Evolutionary conservation across 2,888 invertebrate species (phyloP).

Genomic region (Perizoma flavofasciatum): DNA sequence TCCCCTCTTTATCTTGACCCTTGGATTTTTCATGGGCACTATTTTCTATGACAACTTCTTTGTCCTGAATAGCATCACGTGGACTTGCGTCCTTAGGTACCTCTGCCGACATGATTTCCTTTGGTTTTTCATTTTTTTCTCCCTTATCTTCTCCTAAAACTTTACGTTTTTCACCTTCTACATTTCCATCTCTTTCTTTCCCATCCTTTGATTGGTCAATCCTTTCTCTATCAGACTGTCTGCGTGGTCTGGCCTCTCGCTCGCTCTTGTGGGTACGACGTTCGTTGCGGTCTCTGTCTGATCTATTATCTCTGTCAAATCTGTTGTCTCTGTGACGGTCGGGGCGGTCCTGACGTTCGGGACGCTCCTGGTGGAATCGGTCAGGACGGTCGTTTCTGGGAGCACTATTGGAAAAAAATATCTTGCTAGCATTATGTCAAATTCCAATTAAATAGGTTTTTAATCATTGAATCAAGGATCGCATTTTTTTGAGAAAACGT

Average conservation of each 20-base stretch:
- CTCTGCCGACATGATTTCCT: conserved; percentile 1
- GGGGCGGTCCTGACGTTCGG: conserved; percentile 31
- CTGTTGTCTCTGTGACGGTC: conserved; percentile 24
- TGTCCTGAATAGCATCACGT: neutral
- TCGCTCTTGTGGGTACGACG: conserved; percentile 42
- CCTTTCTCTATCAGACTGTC: conserved; percentile 30
- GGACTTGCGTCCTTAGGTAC: conserved; percentile 1
- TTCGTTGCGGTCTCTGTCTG: conserved; percentile 28
- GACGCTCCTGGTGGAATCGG: conserved; percentile 47
- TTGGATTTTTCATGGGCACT: too few relatives aligned
- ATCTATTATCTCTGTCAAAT: conserved; percentile 5
- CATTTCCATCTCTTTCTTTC: conserved; percentile 10
- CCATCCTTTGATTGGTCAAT: conserved; percentile 20
- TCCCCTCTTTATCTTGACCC: conserved; percentile 19
- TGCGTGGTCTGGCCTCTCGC: conserved; percentile 36
- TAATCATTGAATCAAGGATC: too few relatives aligned
- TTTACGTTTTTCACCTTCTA: conserved; percentile 15
- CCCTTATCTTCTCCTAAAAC: neutral
- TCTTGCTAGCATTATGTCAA: neutral
- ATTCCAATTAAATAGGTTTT: too few relatives aligned
- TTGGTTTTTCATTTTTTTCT: conserved; percentile 14
- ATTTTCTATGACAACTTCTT: conserved; percentile 4
- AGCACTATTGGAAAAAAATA: conserved; percentile 9
- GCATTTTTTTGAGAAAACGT: too few relatives aligned
- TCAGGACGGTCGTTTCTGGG: conserved; percentile 27